phyloP scores from a whole-genome alignment of 2,888 invertebrate genomes.

The Ellobium chinense region DNA sequence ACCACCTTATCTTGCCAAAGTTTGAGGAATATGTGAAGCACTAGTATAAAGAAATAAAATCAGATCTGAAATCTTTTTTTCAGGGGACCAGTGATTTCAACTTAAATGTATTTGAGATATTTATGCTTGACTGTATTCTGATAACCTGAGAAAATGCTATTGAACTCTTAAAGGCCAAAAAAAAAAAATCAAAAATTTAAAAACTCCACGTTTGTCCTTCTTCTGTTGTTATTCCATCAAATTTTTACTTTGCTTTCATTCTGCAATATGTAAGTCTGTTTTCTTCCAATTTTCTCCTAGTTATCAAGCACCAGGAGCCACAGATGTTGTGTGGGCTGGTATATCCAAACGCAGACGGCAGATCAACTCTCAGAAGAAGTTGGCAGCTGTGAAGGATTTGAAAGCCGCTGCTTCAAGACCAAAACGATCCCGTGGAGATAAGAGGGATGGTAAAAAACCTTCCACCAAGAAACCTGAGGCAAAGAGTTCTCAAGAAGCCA shows the following conservation, averaged over 20 bases:
- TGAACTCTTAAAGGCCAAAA: too few relatives aligned
- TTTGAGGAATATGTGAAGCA: too few relatives aligned
- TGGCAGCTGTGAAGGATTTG: conserved; percentile 30
- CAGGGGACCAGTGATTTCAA: too few relatives aligned
- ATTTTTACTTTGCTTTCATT: background rate
- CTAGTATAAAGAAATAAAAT: too few relatives aligned
- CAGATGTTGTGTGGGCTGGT: conserved; percentile 33
- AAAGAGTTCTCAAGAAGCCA: background rate
- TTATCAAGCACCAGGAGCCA: conserved; percentile 41
- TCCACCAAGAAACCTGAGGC: background rate
- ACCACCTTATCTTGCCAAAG: too few relatives aligned
- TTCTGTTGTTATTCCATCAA: background rate
- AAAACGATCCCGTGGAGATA: conserved; percentile 12
- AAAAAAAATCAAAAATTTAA: too few relatives aligned
- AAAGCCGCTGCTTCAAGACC: conserved; percentile 40
- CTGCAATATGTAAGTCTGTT: too few relatives aligned
- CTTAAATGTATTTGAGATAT: too few relatives aligned
- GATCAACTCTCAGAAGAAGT: background rate
- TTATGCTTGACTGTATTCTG: too few relatives aligned
- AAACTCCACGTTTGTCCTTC: background rate
- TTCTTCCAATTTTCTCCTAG: conserved; percentile 3
- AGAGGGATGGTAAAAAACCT: conserved; percentile 13
- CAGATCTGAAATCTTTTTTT: too few relatives aligned
- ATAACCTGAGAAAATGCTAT: too few relatives aligned
- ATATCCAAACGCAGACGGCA: background rate